A percentile compares a stretch with the other conserved stretches of the same genome.
These are phyloP conservation scores for Ametastegia equiseti DNA, from an alignment of 2,888 invertebrate species.

Conservation along the genomic window DNA sequence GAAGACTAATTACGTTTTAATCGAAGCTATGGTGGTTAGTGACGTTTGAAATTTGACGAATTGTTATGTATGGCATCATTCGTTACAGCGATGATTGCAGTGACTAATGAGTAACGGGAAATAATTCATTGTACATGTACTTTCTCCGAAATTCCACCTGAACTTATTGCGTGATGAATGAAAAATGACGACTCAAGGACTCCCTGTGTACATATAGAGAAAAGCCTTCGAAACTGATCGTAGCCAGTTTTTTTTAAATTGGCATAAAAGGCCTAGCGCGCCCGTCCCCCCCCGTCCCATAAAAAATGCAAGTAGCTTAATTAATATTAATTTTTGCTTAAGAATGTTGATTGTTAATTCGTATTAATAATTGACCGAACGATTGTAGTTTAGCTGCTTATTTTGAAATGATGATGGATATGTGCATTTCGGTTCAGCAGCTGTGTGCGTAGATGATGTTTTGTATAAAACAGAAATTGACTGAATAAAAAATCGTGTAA, in stretches of 20 bases:
- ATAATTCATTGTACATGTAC: not conserved
- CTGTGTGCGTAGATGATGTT: slow-evolving; percentile 26
- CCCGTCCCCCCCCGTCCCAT: slow-evolving; percentile 35
- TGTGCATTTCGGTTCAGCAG: slow-evolving; percentile 8
- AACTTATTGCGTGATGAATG: not conserved
- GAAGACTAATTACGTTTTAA: not conserved
- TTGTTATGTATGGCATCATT: not conserved
- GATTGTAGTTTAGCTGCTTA: slow-evolving; percentile 21
- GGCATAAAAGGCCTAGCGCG: slow-evolving; percentile 43
- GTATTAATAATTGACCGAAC: slow-evolving; percentile 26
- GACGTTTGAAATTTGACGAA: not conserved
- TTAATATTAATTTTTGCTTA: slow-evolving; percentile 11
- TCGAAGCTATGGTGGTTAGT: not conserved
- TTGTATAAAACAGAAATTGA: slow-evolving; percentile 42
- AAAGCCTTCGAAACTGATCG: slow-evolving; percentile 33
- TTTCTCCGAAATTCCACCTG: not conserved
- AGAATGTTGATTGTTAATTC: slow-evolving; percentile 28
- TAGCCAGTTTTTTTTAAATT: slow-evolving; percentile 5
- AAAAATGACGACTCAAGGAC: slow-evolving; percentile 38
- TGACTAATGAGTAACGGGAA: not conserved
- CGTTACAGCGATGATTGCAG: not conserved
- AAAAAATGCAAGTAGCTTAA: not conserved
- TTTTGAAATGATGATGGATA: slow-evolving; percentile 15
- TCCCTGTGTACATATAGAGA: slow-evolving; percentile 13
- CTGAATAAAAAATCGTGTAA: slow-evolving; percentile 24